These are phyloP conservation scores for Cerastis leucographa DNA, from an alignment of 2,888 invertebrate genomes.

Conservation along the genomic window DNA sequence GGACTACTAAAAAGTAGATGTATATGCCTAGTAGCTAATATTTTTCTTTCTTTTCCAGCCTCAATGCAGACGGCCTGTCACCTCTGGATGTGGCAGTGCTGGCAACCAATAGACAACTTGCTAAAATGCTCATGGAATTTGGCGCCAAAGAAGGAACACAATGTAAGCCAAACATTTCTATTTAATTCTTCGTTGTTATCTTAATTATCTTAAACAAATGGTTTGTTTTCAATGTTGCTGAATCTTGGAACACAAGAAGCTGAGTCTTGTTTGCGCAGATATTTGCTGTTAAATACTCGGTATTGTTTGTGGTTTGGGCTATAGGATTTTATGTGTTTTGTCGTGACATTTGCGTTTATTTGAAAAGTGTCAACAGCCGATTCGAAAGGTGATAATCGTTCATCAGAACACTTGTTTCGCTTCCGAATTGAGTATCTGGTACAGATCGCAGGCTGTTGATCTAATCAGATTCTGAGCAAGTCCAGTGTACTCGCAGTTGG, in stretches of 20 bases:
- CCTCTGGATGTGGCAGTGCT: conserved; percentile 98
- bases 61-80: conserved; percentile 97
- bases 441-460: conserved; percentile 24
- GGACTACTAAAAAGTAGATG: neutral
- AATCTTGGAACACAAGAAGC: conserved; percentile 40
- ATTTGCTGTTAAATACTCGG: conserved; percentile 8
- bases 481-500: conserved; percentile 6
- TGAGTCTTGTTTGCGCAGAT: conserved; percentile 28
- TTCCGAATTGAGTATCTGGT: neutral
- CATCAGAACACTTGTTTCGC: conserved; percentile 40
- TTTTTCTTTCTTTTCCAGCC: conserved; percentile 89
- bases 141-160: conserved; percentile 96
- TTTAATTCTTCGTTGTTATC: conserved; percentile 29
- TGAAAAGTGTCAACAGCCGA: conserved; percentile 45
- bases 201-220: conserved; percentile 42
- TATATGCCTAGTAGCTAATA: neutral
- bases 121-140: conserved; percentile 96
- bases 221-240: conserved; percentile 39
- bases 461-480: conserved; percentile 19
- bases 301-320: conserved; percentile 12
- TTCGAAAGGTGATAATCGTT: conserved; percentile 17
- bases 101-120: conserved; percentile 96
- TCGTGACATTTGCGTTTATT: neutral
- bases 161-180: conserved; percentile 91
- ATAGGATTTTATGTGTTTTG: neutral